Evolutionary conservation across 2,888 invertebrate species (phyloP), one percentile per base, ranked within the genome.

Genomic region (Sphinx pinastri): DNA sequence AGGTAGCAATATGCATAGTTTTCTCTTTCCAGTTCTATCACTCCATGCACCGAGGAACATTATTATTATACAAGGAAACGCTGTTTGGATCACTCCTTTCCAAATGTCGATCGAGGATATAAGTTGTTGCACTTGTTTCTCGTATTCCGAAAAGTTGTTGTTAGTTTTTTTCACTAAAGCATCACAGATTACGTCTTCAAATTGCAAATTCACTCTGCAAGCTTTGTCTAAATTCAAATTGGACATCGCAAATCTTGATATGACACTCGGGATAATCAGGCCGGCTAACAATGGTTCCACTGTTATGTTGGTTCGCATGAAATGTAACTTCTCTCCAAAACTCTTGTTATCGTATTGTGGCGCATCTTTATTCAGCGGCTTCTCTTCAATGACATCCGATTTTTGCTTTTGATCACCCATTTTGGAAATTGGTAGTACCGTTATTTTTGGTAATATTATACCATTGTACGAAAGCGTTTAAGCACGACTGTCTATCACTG

Each of bases 281-380:
- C 96, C 96, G 0, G 96, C 96, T 45, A 97, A 84, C 90, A 96
- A 94, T 0, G 96, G 97, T 83, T 97, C 97, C 2, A 97, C 96
- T 0, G 96, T 96, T 72, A 96, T 96, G 81, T 96, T 96, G 3
- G 87, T 84, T 77, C 76, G 88, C 14, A 93, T 84, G 67, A 89
- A 82, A 14, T 73, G 75, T 69, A 91, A 73, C 74, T 91, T 93
- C 68, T 92, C 89, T 12, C 74, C 72, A 67, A 90, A 88, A n/a
- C 79, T 86, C 77, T 85, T 89, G 38, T 87, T 88, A 72, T 88
- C 87, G 70, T 84, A 86, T 57, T 81, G 72, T n/a, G 70, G 74
- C 7, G 74, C 79, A 72, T 84, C 82, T 73, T 84, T 84, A 68
- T 89, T 90, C 2, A 92, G 75, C 14, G 91, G 92, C 75, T 91